Conservation (phyloP, 2,888 invertebrate species). For the Folsomia manolachei region DNA sequence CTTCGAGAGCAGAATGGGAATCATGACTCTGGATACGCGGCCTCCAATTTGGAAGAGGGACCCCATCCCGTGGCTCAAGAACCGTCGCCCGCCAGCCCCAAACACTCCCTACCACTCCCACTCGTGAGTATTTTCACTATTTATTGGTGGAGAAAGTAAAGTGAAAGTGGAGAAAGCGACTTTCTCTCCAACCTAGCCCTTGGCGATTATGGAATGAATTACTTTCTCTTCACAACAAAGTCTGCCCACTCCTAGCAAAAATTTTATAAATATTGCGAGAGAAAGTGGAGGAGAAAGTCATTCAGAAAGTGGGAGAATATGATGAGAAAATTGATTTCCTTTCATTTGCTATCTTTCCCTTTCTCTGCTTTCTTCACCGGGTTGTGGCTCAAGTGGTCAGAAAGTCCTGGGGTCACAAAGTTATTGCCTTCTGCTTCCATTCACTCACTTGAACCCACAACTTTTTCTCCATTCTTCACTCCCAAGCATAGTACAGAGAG, state of each 20-base stretch:
- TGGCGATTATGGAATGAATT: not conserved
- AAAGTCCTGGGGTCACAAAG: not conserved
- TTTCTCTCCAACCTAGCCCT: not conserved
- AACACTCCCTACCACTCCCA: constrained; percentile 39
- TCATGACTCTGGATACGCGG: constrained; percentile 79
- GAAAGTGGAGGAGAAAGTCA: not conserved
- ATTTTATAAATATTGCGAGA: too few relatives aligned
- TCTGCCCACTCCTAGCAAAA: too few relatives aligned
- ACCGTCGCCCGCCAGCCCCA: constrained; percentile 45
- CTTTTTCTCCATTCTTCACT: not conserved
- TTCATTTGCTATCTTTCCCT: constrained; percentile 5
- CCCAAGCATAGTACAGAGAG: not conserved
- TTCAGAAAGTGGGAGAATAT: not conserved
- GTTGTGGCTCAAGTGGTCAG: not conserved
- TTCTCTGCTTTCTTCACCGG: too few relatives aligned
- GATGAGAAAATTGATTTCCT: constrained; percentile 18
- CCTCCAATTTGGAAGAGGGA: constrained; percentile 62
- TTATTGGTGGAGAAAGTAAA: not conserved
- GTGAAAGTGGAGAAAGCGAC: too few relatives aligned
- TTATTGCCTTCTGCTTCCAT: not conserved
- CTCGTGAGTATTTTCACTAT: constrained; percentile 37
- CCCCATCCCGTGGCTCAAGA: constrained; percentile 52
- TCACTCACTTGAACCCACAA: not conserved
- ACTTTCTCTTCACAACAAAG: not conserved
- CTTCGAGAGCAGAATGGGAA: constrained; percentile 74